These are phyloP conservation scores for Sipunculus nudus DNA, from an alignment of 2,888 invertebrate genomes.

Conservation along the genomic window DNA sequence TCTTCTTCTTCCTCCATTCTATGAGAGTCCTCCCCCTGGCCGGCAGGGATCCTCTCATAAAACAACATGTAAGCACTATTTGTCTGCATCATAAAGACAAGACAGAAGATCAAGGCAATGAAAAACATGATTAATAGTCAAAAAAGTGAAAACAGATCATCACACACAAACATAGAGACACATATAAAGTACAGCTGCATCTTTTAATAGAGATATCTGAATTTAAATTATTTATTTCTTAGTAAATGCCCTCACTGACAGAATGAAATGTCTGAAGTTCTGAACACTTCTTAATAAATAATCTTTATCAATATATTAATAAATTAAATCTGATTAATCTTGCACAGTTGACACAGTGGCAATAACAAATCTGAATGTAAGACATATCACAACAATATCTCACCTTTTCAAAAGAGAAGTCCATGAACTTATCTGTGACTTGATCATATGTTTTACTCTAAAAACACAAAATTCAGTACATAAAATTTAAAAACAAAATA, in stretches of 20 bases:
- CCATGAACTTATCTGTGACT: conserved; percentile 96
- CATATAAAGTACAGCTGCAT: no score
- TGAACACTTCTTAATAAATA: no score
- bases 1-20: conserved; percentile 26
- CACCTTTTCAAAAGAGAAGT: conserved; percentile 92
- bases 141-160: not conserved
- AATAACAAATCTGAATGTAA: no score
- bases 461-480: conserved; percentile 49
- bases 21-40: conserved; percentile 36
- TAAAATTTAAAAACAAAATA: not conserved
- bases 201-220: no score
- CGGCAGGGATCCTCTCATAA: conserved; percentile 77
- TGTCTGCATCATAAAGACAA: conserved; percentile 69
- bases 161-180: not conserved
- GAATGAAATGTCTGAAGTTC: no score
- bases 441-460: conserved; percentile 96
- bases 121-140: no score
- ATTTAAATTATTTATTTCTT: no score
- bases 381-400: conserved; percentile 12
- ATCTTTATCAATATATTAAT: not conserved
- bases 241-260: no score
- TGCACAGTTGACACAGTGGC: not conserved
- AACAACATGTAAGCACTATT: conserved; percentile 98
- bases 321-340: not conserved
- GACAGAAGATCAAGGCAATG: not conserved